Evolutionary conservation across 2,113 vertebrate species (phyloP).

Genomic region (Diglossa brunneiventris): DNA sequence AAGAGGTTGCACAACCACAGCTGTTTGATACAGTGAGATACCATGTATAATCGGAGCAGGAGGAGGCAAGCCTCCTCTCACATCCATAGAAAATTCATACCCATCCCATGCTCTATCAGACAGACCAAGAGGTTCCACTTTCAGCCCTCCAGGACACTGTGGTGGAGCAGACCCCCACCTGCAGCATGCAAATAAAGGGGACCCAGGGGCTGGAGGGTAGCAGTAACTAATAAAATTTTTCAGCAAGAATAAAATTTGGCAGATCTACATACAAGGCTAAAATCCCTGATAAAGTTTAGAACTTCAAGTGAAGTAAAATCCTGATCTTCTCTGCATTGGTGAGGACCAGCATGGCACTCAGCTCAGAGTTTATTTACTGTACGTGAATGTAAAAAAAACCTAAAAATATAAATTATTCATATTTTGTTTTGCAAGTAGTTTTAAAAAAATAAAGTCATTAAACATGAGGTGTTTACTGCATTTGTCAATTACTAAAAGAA

Average conservation of each 20-base stretch:
- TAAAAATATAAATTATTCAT: not conserved
- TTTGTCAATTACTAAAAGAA: not conserved
- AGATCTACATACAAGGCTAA: not conserved
- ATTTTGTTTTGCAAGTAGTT: not conserved
- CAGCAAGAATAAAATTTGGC: not conserved
- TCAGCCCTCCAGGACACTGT: not conserved
- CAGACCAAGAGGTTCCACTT: rapidly evolving
- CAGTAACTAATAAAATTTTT: not conserved
- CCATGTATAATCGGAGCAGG: rapidly evolving
- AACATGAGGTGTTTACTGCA: not conserved
- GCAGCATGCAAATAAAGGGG: rapidly evolving
- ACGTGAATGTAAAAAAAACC: not conserved
- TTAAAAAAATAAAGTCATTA: not conserved
- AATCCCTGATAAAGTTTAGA: not conserved
- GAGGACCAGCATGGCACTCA: not conserved
- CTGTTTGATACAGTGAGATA: not conserved
- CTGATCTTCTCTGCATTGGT: not conserved
- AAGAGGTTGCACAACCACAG: not conserved
- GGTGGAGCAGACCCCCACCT: rapidly evolving
- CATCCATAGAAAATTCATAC: not conserved
- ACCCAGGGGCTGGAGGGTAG: not conserved
- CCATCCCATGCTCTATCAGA: not conserved
- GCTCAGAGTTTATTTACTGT: not conserved
- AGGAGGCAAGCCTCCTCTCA: not conserved
- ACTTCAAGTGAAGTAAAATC: not conserved